Conservation (phyloP, 2,113 vertebrate genomes). For the Phrynosoma platyrhinos region DNA sequence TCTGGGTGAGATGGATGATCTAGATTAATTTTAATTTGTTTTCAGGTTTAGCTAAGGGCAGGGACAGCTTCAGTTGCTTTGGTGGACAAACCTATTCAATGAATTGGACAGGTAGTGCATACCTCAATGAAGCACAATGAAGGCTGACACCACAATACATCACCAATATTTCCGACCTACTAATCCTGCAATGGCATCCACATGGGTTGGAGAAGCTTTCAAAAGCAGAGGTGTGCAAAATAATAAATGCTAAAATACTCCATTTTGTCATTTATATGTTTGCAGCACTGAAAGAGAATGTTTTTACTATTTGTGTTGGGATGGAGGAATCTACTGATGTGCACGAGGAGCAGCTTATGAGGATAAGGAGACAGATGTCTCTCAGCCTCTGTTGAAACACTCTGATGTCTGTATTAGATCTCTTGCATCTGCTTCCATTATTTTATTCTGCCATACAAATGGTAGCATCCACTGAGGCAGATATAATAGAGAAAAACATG, state of each 20-base stretch:
- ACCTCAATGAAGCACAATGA: too few species aligned
- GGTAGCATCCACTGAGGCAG: background rate
- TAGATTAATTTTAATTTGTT: too few species aligned
- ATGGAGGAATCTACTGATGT: slow-evolving; percentile 4
- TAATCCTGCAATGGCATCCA: background rate
- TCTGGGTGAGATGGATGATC: too few species aligned
- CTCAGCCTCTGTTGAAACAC: background rate
- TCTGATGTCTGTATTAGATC: background rate
- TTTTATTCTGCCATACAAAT: background rate
- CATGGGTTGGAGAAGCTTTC: background rate
- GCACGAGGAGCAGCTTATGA: background rate
- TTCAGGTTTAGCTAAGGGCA: too few species aligned
- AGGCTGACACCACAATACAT: too few species aligned
- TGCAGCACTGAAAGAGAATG: background rate
- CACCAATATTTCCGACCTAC: too few species aligned
- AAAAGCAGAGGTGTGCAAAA: background rate
- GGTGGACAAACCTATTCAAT: too few species aligned
- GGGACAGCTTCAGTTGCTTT: too few species aligned
- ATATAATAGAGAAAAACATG: background rate
- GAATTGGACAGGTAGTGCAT: too few species aligned
- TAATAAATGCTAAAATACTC: background rate
- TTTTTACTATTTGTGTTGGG: slow-evolving; percentile 17
- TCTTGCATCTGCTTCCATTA: slow-evolving; percentile 9
- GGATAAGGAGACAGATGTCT: background rate
- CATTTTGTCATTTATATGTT: background rate